Percentiles rank a stretch among this genome's conserved stretches.
These are phyloP conservation scores for Festucalex cinctus DNA, from an alignment of 2,113 vertebrate genomes.

Conservation along the genomic window DNA sequence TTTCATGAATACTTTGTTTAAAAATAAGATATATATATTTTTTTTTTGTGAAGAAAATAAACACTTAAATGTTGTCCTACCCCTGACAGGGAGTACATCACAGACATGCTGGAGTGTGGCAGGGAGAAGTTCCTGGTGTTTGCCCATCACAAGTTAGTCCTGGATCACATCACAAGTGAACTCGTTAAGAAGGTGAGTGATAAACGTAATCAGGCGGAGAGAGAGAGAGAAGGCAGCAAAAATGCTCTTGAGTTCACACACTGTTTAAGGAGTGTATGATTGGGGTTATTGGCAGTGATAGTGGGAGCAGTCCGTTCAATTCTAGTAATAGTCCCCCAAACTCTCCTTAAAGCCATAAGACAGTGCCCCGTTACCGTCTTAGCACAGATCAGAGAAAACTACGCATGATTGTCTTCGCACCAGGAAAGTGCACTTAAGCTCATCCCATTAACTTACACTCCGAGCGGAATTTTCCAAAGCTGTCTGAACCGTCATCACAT, in stretches of 20 bases:
- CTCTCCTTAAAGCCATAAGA: background rate
- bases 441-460: conserved; percentile 5
- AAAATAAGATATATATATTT: too few relatives aligned
- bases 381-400: background rate
- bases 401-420: background rate
- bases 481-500: conserved; percentile 3
- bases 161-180: conserved; percentile 80
- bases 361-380: background rate
- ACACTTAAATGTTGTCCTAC: conserved; percentile 7
- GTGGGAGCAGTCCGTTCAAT: background rate
- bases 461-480: background rate
- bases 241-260: background rate
- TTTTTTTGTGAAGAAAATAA: background rate
- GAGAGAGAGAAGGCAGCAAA: background rate
- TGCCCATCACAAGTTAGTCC: conserved; percentile 87
- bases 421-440: background rate
- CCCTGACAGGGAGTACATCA: conserved; percentile 84
- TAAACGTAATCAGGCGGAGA: background rate
- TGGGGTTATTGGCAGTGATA: background rate
- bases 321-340: background rate
- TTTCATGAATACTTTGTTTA: too few relatives aligned
- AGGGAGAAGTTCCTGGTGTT: conserved; percentile 96
- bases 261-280: background rate
- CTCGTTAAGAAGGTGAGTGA: conserved; percentile 83
- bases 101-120: conserved; percentile 88